A percentile compares a stretch with the other conserved stretches of the same genome.
Evolutionary conservation across 2,113 vertebrate species (phyloP).

Genomic region (Pituophis catenifer): DNA sequence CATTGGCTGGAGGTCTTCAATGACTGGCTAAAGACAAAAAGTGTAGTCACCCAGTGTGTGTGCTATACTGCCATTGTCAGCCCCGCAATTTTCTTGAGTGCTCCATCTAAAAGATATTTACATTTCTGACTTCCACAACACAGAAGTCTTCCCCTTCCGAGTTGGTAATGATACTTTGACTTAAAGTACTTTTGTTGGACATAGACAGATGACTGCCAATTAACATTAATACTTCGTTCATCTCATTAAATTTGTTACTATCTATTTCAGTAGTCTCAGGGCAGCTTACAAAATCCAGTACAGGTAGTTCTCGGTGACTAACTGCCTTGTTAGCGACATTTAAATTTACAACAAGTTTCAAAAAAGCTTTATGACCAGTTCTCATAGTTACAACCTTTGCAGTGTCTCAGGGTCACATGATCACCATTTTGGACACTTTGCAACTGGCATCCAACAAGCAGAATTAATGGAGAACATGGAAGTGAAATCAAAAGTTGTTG

Average conservation of each 20-base stretch:
- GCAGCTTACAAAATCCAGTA: not conserved
- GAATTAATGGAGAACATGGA: no score
- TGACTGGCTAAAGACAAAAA: not conserved
- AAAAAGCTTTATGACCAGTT: not conserved
- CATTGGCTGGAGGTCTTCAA: not conserved
- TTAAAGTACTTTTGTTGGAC: not conserved
- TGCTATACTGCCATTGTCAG: not conserved
- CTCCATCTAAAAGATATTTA: not conserved
- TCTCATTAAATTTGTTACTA: not conserved
- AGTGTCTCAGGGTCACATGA: not conserved
- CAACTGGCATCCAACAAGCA: not conserved
- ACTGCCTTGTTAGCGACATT: not conserved
- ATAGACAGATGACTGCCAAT: not conserved
- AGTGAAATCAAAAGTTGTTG: not conserved
- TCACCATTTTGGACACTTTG: not conserved
- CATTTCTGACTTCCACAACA: not conserved
- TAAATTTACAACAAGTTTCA: not conserved
- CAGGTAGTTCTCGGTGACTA: not conserved
- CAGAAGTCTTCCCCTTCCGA: not conserved
- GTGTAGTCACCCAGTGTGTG: not conserved
- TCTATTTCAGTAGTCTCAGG: not conserved
- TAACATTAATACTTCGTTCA: not conserved
- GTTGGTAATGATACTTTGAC: not conserved
- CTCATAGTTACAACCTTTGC: not conserved
- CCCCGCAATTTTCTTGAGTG: not conserved